Evolutionary conservation across 2,888 invertebrate genomes (phyloP), one percentile per base, ranked within the genome.

Genomic region (Leptinotarsa rubiginosa): DNA sequence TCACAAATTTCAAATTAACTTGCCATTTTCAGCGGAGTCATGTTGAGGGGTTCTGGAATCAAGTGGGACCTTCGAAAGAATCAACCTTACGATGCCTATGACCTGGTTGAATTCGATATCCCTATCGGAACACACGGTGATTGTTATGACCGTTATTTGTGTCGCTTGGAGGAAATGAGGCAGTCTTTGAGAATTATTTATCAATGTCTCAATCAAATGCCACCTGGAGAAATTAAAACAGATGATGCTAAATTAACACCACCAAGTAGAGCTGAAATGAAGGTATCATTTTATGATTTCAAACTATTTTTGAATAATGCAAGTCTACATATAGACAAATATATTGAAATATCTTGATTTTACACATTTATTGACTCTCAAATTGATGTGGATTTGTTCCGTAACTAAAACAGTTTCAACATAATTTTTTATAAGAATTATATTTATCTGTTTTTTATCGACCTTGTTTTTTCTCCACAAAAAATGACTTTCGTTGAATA

Each of bases 121-220:
- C 99, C 99, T 13, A 94, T 99, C 82, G 99, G 99, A 1, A 92
- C 92, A 4, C 93, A 96, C 77, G 99, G 99, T 1, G 99, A 99
- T 87, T 98, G 98, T 85, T 99, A 98, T 85, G 99, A 99, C 87
- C 93, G 97, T 10, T 99, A 99, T 87, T 88, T 99, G 76, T 93
- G 94, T 81, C 94, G 96, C n/a, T 84, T 96, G 4, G 95, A 95
- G 82, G 97, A 97, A 88, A 97, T 99, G 99, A 92, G 99, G 49
- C 97, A 99, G 87, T 97, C 97, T 0, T 88, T 99, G 68, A 92
- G 94, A 75, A 98, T 99, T 82, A 96, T 99, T 71, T 93, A 96
- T 72, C 99, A 99, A 87, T 99, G 99, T 85, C 89, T 99, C 74
- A 99, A 99, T 89, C 91, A 98, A 88, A 99, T 99, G 98, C 99